Evolutionary conservation across 2,113 vertebrate genomes (phyloP), one percentile per base, ranked within the genome.

Genomic region (Atherinomorus stipes): DNA sequence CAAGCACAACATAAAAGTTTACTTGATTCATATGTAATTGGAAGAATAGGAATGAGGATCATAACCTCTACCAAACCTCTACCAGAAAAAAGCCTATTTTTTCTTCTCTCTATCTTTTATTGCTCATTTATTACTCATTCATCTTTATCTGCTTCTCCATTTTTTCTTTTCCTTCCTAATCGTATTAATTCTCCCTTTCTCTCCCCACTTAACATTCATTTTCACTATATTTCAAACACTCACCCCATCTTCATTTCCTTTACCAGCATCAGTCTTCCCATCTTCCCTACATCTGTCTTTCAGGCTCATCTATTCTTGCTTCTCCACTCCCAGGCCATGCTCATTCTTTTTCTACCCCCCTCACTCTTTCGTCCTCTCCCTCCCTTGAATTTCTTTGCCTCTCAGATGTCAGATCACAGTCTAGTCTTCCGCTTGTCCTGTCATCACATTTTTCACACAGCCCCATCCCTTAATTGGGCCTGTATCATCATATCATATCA

Each of bases 401-500:
- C 88, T 91, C 88, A 87, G 82, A 91, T 92, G 88, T 92, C 89
- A 91, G 87, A 91, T 91, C 88, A 89, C 70, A 90, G 88, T 90
- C 77, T 77, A 80, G 81, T 89, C 88, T 87, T 93, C 90, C 66
- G 74, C 87, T 89, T 88, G 81, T 79, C 86, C 78, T 91, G 91
- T 93, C 90, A 90, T 91, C 89, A 90, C 87, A 87, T 93, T 90
- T 89, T 91, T 91, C 88, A 91, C 87, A 89, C 88, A 84, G 59
- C 64, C 83, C 83, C 89, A 88, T 88, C 89, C 86, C 78, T 87
- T 91, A 92, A 93, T 91, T 91, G 89, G 91, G 65, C 81, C 87
- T 91, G 92, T 86, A 90, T 91, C 89, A 90, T 91, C 91, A 89
- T 85, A 92, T 90, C 90, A 88, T 89, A 92, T 90, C 86, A 86